phyloP scores from a whole-genome alignment of 2,797 vertebrate genomes.

The Dendrocincla fuliginosa region DNA sequence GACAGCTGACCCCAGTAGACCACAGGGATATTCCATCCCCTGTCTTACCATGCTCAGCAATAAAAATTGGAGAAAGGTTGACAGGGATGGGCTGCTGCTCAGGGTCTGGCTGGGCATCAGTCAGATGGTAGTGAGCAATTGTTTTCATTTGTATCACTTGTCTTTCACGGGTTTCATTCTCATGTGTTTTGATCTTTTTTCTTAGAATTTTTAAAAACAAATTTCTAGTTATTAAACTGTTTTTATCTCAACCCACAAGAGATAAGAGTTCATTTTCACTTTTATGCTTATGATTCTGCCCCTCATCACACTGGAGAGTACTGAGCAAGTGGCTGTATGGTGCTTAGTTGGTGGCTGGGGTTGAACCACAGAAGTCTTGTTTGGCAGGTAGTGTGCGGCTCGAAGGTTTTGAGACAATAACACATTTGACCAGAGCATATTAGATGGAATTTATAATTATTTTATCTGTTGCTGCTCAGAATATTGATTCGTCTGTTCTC shows the following conservation, averaged over 20 bases:
- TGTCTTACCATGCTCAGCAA: not conserved
- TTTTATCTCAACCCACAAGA: not conserved
- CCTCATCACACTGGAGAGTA: not conserved
- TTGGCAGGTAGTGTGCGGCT: fast-evolving
- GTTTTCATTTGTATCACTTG: not conserved
- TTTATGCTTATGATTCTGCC: not conserved
- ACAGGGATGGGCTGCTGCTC: not conserved
- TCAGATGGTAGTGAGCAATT: fast-evolving
- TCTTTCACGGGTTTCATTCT: not conserved
- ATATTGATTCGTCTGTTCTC: not conserved
- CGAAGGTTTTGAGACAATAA: not conserved
- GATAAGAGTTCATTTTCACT: not conserved
- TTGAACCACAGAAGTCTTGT: not conserved
- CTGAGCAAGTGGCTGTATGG: not conserved
- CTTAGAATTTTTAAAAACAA: not conserved
- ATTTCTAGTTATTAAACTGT: not conserved
- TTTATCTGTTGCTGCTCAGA: not conserved
- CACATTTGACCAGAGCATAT: not conserved
- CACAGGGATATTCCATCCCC: not conserved
- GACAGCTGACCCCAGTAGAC: not conserved
- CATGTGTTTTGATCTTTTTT: not conserved
- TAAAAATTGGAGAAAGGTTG: not conserved
- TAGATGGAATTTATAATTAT: not conserved
- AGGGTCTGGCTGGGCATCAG: not conserved
- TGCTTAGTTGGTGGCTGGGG: not conserved